Base-by-base conservation (phyloP, 2,797 vertebrate genomes). In the Morus bassanus region DNA sequence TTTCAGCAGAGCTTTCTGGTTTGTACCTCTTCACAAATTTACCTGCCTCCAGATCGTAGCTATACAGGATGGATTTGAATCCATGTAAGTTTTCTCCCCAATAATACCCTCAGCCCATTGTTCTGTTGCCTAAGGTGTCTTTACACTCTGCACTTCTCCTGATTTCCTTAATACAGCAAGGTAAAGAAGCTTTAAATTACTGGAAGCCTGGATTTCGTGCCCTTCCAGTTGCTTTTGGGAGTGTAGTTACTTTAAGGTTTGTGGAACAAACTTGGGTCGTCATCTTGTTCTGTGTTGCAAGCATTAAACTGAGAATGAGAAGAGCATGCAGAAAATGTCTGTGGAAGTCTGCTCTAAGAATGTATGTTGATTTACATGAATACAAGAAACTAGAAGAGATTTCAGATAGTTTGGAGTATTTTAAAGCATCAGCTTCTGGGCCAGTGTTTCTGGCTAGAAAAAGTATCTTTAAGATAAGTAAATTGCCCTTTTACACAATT, bases 281-380 rank as follows among this genome's bases (percentile, higher is more conserved):
- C 81, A 57, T 39, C 85, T 43, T 25, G 18, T 11, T 35, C 60
- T 7, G 7, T 30, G 3, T 22, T 69, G 43, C 28, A 59, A 45
- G 27, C 19, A 1, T 61, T 11, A 35, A 56, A 6, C 6, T 27
- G 39, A 35, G 43, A 9, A n/a, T 11, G 33, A 67, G 54, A 73
- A 45, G 31, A 72, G 37, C 10, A 2, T 19, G 6, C 30, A 39
- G 76, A 72, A 59, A 28, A 14, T 21, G 10, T 19, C 54, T 43
- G 33, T 72, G 50, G 18, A 28, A 37, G 23, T 19, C 43, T 54
- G 48, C 24, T 37, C 63, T 22, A 41, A 70, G 54, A 53, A 33
- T 0, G 3, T 21, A 1, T 3, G 1, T 35, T 23, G 23, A 22
- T 68, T 46, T 43, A 39, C 39, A 9, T 1, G 1, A n/a, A 53